These are phyloP conservation scores for Neotoma lepida DNA, from an alignment of 2,113 vertebrate species.

Conservation along the genomic window DNA sequence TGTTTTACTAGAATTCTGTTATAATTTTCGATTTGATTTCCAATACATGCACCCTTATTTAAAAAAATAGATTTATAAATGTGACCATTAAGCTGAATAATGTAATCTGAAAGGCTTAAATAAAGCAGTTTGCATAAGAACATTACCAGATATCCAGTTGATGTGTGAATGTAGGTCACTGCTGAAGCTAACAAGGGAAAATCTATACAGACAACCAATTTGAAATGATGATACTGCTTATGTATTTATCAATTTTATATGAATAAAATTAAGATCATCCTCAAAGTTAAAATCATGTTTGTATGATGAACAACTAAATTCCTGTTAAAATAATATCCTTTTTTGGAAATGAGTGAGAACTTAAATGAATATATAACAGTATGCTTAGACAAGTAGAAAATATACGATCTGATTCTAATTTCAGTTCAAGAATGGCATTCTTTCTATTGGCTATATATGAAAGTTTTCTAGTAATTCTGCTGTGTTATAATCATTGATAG, in stretches of 20 bases:
- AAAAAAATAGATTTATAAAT: background rate
- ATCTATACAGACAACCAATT: background rate
- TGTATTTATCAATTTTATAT: background rate
- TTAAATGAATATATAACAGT: background rate
- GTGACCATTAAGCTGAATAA: background rate
- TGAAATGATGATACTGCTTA: background rate
- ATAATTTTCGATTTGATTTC: background rate
- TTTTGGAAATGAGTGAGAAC: background rate
- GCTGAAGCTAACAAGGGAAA: background rate
- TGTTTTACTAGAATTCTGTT: background rate
- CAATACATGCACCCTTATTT: background rate
- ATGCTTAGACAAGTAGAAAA: background rate
- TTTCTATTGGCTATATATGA: background rate
- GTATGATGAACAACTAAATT: background rate
- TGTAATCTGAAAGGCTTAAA: background rate
- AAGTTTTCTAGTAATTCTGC: background rate
- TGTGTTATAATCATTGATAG: background rate
- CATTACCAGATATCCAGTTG: background rate
- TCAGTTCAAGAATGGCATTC: background rate
- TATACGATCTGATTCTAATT: background rate
- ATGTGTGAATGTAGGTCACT: background rate
- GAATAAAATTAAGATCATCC: background rate
- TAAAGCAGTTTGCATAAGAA: background rate
- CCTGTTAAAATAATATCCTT: background rate
- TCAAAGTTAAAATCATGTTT: background rate